These are phyloP conservation scores for Bombyx huttoni DNA, from an alignment of 2,888 invertebrate genomes.

Conservation along the genomic window DNA sequence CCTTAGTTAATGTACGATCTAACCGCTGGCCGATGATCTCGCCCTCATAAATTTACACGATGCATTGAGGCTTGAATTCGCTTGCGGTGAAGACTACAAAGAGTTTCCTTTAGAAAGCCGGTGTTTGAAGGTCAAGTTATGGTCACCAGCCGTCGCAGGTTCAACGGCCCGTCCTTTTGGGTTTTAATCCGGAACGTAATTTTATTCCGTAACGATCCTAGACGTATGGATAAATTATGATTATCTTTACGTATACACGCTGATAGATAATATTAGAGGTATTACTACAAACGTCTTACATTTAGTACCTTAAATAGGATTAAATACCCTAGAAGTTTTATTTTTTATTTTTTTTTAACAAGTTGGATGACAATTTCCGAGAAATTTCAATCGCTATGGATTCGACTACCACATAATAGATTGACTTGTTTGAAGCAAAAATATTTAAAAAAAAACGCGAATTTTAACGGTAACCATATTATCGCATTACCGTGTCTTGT, in stretches of 20 bases:
- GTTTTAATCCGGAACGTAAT: neutral
- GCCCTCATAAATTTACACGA: slow-evolving; percentile 26
- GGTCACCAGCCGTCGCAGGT: slow-evolving; percentile 8
- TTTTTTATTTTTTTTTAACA: neutral
- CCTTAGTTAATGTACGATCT: neutral
- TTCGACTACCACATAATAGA: neutral
- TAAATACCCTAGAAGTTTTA: no score
- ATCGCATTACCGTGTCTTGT: slow-evolving; percentile 22
- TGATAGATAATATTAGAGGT: no score
- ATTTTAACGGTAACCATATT: slow-evolving; percentile 26
- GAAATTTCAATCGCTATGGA: neutral
- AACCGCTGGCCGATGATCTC: neutral
- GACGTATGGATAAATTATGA: neutral
- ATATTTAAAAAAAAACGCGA: slow-evolving; percentile 3
- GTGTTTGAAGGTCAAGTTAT: slow-evolving; percentile 8
- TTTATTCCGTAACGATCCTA: neutral
- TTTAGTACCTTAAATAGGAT: no score
- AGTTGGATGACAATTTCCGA: neutral
- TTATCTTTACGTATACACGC: neutral
- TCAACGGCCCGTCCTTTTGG: neutral
- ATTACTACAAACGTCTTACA: no score
- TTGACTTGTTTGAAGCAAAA: neutral
- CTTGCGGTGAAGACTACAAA: slow-evolving; percentile 18
- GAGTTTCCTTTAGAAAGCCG: slow-evolving; percentile 18
- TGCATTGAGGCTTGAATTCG: slow-evolving; percentile 28